phyloP scores from a whole-genome alignment of 2,888 invertebrate genomes.

The Eurytoma adleriae region DNA sequence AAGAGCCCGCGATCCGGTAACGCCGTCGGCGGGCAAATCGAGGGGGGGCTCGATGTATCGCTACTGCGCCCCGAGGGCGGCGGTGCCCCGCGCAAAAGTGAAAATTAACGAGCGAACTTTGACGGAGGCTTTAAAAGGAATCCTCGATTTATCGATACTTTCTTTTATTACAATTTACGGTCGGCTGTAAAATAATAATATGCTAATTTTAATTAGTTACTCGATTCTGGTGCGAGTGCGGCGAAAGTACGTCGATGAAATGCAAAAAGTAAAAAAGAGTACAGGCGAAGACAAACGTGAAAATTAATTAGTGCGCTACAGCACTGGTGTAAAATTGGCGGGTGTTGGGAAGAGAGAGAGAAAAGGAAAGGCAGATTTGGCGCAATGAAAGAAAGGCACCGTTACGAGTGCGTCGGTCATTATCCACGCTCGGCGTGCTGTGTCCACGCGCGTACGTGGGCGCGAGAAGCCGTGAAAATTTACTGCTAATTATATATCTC shows the following conservation, averaged over 20 bases:
- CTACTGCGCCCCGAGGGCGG: background rate
- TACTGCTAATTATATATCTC: slow-evolving; percentile 58
- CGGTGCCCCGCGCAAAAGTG: background rate
- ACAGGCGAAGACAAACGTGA: background rate
- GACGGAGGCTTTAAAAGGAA: background rate
- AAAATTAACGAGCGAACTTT: slow-evolving; percentile 30
- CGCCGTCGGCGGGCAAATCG: slow-evolving; percentile 15
- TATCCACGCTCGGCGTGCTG: slow-evolving; percentile 33
- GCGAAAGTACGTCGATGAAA: background rate
- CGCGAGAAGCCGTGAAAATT: slow-evolving; percentile 57
- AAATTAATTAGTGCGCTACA: slow-evolving; percentile 32
- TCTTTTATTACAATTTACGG: no score
- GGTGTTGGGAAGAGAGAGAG: background rate
- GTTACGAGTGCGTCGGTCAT: slow-evolving; percentile 32
- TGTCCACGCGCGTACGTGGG: slow-evolving; percentile 22
- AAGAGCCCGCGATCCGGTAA: slow-evolving; percentile 4
- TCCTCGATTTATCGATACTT: no score
- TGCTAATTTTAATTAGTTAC: no score
- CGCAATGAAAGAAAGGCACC: slow-evolving; percentile 31
- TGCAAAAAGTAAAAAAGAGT: background rate
- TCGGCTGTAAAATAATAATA: no score
- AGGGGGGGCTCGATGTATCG: background rate
- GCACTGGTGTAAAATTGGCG: background rate
- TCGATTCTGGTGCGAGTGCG: slow-evolving; percentile 5
- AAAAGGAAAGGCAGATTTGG: slow-evolving; percentile 38